phyloP scores from a whole-genome alignment of 2,113 vertebrate species.

The Amazona guildingii region DNA sequence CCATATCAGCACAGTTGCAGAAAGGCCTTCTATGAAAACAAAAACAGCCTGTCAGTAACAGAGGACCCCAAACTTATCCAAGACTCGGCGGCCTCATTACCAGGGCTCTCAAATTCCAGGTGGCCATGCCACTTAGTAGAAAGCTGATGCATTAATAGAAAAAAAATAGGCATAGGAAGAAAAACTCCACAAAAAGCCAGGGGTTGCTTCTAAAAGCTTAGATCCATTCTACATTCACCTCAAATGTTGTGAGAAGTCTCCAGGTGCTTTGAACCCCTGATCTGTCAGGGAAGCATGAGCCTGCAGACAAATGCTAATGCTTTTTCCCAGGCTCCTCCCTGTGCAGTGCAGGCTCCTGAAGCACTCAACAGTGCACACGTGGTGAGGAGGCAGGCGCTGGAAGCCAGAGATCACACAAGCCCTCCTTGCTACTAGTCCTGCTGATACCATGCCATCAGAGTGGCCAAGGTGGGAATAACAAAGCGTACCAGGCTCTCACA shows the following conservation, averaged over 20 bases:
- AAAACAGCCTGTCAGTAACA: background rate
- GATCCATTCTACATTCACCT: accelerated
- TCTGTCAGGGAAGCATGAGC: background rate
- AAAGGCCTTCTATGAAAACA: background rate
- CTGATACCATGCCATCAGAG: background rate
- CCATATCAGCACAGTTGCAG: background rate
- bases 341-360: background rate
- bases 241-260: background rate
- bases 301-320: background rate
- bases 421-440: background rate
- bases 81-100: background rate
- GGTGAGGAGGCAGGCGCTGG: background rate
- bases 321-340: background rate
- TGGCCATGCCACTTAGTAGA: background rate
- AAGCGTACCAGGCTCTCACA: background rate
- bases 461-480: background rate
- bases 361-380: background rate
- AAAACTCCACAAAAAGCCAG: background rate
- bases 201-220: background rate
- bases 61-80: background rate
- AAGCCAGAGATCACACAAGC: background rate
- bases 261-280: accelerated
- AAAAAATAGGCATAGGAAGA: background rate
- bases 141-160: background rate
- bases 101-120: background rate